Base-by-base conservation (phyloP, 2,888 invertebrate species). In the Hemaris fuciformis region DNA sequence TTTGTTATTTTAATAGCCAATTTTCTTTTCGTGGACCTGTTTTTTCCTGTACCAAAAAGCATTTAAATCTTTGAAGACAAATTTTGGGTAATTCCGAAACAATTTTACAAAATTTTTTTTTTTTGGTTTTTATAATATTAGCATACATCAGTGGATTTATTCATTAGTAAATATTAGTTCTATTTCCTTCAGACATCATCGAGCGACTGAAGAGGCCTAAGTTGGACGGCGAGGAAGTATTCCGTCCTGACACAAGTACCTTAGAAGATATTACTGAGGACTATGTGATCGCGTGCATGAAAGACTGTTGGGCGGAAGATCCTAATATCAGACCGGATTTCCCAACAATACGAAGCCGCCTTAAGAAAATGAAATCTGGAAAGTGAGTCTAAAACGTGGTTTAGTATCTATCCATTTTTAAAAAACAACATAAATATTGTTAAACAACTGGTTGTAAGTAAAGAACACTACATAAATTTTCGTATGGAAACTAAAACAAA, bases 281-380 rank as follows among this genome's bases (percentile, higher is more conserved):
- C 69, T 98, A 96, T 85, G 94, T 98, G 64, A 88, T 96, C 65
- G 94, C 94, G 67, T 96, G 96, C 77, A 97, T 99, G 94, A 94
- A 94, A 76, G 97, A 97, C 79, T 97, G 98, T 83, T 99, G 98
- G 98, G 93, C 95, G 18, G 98, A 98, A 83, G 95, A 95, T 74
- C 97, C 98, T 0, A 96, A 96, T 64, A 78, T 91, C 8, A 91
- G 99, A 69, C 98, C 98, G 0, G 98, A 98, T 85, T 98, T 98
- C 87, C 94, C 95, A 72, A 93, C 93, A 60, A 95, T 99, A 71
- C 93, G 98, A 77, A 91, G 89, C 60, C 94, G 96, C 45, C 94
- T 99, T 71, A 98, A 98, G 93, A 96, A 96, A 83, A 96, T 99
- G 96, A 96, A 95, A 85, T 95, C 97, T 63, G 98, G 98, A 82